Conservation (phyloP, 2,113 vertebrate genomes). For the Uria aalge region DNA sequence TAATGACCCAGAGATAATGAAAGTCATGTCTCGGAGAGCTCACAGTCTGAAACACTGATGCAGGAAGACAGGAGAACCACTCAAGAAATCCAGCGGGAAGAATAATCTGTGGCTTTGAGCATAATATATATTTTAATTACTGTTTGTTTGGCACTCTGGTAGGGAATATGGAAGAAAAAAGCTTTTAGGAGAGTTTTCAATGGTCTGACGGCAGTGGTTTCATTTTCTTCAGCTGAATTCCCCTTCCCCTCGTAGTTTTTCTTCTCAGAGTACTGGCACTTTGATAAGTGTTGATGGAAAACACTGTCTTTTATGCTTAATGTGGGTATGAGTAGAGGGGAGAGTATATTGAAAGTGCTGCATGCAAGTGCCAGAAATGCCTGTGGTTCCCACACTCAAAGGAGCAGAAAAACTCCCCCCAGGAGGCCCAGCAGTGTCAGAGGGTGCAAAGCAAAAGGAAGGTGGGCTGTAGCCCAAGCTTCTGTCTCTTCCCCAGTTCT, state of each 20-base stretch:
- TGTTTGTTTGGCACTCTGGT: constrained; percentile 36
- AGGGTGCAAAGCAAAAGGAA: neutral
- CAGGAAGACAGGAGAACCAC: constrained; percentile 42
- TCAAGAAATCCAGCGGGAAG: constrained; percentile 62
- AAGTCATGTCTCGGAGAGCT: constrained; percentile 54
- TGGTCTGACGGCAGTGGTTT: neutral
- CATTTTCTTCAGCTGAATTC: constrained; percentile 24
- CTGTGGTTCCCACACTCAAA: constrained; percentile 24
- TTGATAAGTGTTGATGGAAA: constrained; percentile 52
- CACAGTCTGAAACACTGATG: constrained; percentile 44
- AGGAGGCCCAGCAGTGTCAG: neutral
- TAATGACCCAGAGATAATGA: constrained; percentile 65
- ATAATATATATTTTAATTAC: constrained; percentile 52
- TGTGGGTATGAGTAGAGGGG: constrained; percentile 15
- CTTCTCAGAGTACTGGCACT: constrained; percentile 10
- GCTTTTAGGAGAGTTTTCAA: constrained; percentile 30
- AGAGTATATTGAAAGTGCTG: constrained; percentile 11
- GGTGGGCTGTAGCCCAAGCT: neutral
- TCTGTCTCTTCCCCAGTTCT: neutral
- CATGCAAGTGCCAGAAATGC: constrained; percentile 12
- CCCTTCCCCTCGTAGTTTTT: neutral
- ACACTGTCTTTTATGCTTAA: constrained; percentile 31
- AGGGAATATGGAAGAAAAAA: constrained; percentile 12
- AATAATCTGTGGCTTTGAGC: constrained; percentile 43
- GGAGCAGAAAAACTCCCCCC: neutral